Percentiles rank a stretch among this genome's conserved stretches.
phyloP scores from a whole-genome alignment of 2,113 vertebrate species.

The Oncorhynchus masou region DNA sequence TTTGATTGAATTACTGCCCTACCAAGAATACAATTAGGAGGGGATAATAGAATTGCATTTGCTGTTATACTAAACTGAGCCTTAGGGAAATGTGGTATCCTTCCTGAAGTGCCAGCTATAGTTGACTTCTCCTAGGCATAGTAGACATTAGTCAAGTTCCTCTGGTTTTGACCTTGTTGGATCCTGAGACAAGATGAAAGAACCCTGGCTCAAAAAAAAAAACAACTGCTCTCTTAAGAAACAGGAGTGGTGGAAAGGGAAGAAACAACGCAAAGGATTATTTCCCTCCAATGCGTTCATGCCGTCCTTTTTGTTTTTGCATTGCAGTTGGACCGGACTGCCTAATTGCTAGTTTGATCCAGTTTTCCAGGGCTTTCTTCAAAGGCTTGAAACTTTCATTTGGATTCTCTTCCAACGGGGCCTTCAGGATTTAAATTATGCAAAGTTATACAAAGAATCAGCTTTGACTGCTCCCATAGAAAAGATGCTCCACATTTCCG shows the following conservation, averaged over 20 bases:
- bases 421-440: conserved; percentile 70
- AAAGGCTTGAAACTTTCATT: conserved; percentile 66
- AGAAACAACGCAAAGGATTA: conserved; percentile 60
- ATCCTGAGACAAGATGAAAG: conserved; percentile 6
- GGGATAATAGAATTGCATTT: neutral
- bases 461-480: conserved; percentile 26
- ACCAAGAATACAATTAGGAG: neutral
- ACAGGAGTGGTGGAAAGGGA: conserved; percentile 40
- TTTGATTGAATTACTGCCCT: neutral
- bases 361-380: conserved; percentile 69
- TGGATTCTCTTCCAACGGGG: conserved; percentile 62
- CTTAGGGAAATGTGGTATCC: neutral
- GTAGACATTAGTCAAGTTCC: neutral
- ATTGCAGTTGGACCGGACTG: conserved; percentile 67
- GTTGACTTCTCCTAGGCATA: neutral
- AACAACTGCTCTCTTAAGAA: conserved; percentile 53
- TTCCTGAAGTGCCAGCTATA: too few species aligned
- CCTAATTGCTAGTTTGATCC: conserved; percentile 73
- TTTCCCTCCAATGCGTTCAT: conserved; percentile 57
- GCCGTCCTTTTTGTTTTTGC: conserved; percentile 53
- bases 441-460: conserved; percentile 67
- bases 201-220: conserved; percentile 14
- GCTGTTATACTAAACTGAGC: neutral
- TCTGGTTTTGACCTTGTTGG: neutral
- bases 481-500: conserved; percentile 55